A percentile compares a stretch with the other conserved stretches of the same genome.
These are phyloP conservation scores for Puma concolor DNA, from an alignment of 2,113 vertebrate species.

Conservation along the genomic window DNA sequence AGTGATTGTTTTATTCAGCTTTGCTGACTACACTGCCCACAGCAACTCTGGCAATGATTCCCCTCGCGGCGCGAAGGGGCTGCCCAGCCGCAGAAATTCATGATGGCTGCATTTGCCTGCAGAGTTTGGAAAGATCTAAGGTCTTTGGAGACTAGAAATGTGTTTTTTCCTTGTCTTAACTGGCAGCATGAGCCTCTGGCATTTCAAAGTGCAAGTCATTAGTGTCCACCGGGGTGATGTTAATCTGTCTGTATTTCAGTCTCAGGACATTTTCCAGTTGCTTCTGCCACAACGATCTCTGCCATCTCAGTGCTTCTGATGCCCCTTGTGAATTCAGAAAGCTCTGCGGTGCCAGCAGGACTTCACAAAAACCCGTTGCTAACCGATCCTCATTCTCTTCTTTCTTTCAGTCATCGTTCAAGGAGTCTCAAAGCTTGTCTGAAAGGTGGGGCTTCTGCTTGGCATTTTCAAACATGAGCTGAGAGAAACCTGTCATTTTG, in stretches of 20 bases:
- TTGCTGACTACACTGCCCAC: constrained; percentile 84
- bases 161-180: constrained; percentile 89
- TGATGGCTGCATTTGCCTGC: constrained; percentile 86
- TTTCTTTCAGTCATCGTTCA: constrained; percentile 65
- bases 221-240: constrained; percentile 88
- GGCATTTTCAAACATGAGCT: constrained; percentile 26
- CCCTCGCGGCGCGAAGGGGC: constrained; percentile 84
- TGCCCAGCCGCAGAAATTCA: constrained; percentile 86
- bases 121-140: constrained; percentile 90
- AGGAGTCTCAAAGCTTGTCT: background rate
- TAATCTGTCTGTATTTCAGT: constrained; percentile 91
- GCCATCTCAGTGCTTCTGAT: constrained; percentile 88
- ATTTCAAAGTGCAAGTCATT: constrained; percentile 91
- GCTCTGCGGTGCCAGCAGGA: constrained; percentile 84
- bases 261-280: constrained; percentile 91
- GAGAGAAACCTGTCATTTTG: constrained; percentile 2
- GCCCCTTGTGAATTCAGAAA: constrained; percentile 86
- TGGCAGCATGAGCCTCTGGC: constrained; percentile 89
- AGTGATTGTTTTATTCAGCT: constrained; percentile 88
- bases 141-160: constrained; percentile 88
- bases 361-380: constrained; percentile 81
- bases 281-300: constrained; percentile 92
- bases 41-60: constrained; percentile 87
- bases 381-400: constrained; percentile 77
- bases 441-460: constrained; percentile 9